Base-by-base conservation (phyloP, 1,140 invertebrate genomes). In the Microplitis demolitor region DNA sequence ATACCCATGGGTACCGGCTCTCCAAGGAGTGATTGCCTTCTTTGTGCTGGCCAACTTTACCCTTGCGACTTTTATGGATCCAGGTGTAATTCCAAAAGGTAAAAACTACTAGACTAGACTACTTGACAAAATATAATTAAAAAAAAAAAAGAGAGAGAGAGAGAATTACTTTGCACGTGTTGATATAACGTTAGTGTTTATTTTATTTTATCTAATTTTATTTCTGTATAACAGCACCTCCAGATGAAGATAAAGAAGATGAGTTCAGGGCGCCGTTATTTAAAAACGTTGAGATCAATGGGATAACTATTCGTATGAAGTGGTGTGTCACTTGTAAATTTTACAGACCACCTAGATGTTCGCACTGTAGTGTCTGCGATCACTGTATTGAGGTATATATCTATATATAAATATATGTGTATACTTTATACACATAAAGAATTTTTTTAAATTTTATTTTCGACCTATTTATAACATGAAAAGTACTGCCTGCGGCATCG, bases 261-360 rank as follows among this genome's bases (percentile, higher is more conserved):
- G 98, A 99, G 88, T 97, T 98, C 82, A 90, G 97, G 79, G 96
- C 97, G 71, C 98, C 98, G 4, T 89, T 99, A 63, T 99, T 99
- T 83, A 98, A 98, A 89, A 99, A 94, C 87, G 96, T 98, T 69
- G 97, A 99, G 88, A 98, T 99, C 71, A 97, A 98, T 89, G 97
- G 97, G 67, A 98, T 99, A 71, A 98, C 96, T 14, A 97, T 99
- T 53, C 92, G 97, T 74, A 99, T 99, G 97, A 99, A 99, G 89
- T 99, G 98, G 98, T 99, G 98, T 88, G 93, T 97, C 70, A 99
- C 98, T 2, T 99, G 98, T 89, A 97, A 99, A 89, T 99, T 99
- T 90, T 99, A 99, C 88, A 91, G 98, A 79, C 97, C 98, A 82
- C 98, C 98, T 70, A 90, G 98, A 84, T 99, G 97, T 88, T 99